phyloP scores from a whole-genome alignment of 2,113 vertebrate genomes.

The western clawed frog (Xenopus tropicalis) region DNA sequence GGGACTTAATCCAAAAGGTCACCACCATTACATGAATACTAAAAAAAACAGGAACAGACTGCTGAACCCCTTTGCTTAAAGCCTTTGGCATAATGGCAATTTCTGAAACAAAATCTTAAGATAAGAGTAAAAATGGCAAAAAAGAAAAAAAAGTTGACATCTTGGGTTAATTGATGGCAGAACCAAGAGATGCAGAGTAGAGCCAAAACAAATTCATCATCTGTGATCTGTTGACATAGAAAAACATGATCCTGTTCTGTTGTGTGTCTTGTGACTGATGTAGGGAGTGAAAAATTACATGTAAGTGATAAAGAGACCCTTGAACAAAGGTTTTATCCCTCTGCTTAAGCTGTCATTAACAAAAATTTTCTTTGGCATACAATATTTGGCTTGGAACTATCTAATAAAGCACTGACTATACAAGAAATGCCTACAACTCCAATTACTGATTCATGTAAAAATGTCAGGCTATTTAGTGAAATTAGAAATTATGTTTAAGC shows the following conservation, averaged over 20 bases:
- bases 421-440: not conserved
- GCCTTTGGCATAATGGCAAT: not conserved
- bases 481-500: too few relatives aligned
- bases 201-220: slow-evolving; percentile 35
- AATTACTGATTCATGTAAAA: too few relatives aligned
- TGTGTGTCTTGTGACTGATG: slow-evolving; percentile 34
- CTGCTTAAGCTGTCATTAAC: slow-evolving; percentile 11
- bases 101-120: not conserved
- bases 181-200: slow-evolving; percentile 19
- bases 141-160: slow-evolving; percentile 12
- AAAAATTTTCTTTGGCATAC: not conserved
- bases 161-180: too few relatives aligned
- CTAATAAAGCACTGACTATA: not conserved
- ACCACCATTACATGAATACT: not conserved
- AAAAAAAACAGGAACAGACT: not conserved
- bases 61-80: not conserved
- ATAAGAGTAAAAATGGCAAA: slow-evolving; percentile 17
- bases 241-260: slow-evolving; percentile 31
- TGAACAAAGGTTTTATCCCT: slow-evolving; percentile 13
- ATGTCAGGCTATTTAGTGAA: too few relatives aligned
- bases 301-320: slow-evolving; percentile 1
- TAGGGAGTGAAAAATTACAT: slow-evolving; percentile 30
- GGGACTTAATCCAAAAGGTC: not conserved
- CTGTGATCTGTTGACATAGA: slow-evolving; percentile 28
- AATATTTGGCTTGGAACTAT: not conserved